Evolutionary conservation across 2,797 vertebrate species (phyloP).

Genomic region (Crenuchus spilurus): DNA sequence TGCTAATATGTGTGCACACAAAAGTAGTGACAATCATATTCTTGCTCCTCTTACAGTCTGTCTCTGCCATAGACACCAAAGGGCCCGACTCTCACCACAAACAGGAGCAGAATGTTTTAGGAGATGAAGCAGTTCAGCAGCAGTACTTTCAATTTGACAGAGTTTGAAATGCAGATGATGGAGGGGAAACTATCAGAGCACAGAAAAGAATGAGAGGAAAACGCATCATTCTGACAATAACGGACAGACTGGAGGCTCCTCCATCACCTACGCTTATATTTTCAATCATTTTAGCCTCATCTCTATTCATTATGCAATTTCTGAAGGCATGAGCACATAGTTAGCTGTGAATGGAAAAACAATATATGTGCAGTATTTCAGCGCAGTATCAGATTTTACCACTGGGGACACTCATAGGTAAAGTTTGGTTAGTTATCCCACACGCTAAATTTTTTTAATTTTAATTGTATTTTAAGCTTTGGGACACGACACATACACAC

Average conservation of each 20-base stretch:
- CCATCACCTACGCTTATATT: neutral
- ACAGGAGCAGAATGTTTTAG: slow-evolving; percentile 23
- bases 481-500: too few species aligned
- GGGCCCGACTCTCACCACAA: neutral
- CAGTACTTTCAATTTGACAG: slow-evolving; percentile 41
- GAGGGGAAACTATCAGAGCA: neutral
- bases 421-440: neutral
- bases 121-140: slow-evolving; percentile 13
- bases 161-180: slow-evolving; percentile 50
- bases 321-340: neutral
- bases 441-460: too few species aligned
- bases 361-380: neutral
- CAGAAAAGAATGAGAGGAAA: neutral
- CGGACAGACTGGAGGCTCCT: neutral
- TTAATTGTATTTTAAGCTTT: too few species aligned
- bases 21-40: neutral
- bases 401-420: neutral
- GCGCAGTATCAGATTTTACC: neutral
- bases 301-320: neutral
- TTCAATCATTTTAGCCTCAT: neutral
- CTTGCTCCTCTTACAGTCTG: neutral
- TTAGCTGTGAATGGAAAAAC: neutral
- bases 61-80: neutral
- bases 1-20: neutral
- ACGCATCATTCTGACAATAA: too few species aligned